Conservation (phyloP, 1,140 invertebrate genomes). For the Plectrocnemia conspersa region DNA sequence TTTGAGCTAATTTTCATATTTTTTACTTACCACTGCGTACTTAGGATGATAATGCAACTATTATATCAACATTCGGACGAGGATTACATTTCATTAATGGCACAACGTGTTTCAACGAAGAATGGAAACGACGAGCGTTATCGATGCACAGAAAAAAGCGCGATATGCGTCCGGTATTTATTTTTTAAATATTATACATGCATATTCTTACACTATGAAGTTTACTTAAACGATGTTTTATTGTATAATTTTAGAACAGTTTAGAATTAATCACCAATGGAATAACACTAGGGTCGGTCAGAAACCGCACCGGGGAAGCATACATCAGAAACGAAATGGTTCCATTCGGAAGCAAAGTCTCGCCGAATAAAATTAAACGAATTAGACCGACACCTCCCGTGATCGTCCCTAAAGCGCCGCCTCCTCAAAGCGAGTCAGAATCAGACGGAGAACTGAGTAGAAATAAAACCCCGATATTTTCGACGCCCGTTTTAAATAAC, state of each 20-base stretch:
- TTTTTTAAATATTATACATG: slow-evolving; percentile 3
- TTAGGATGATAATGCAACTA: slow-evolving; percentile 5
- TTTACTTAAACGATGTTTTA: slow-evolving; percentile 3
- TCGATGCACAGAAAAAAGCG: slow-evolving; percentile 17
- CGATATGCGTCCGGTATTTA: slow-evolving; percentile 16
- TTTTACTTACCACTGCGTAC: background rate
- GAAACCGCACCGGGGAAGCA: slow-evolving; percentile 22
- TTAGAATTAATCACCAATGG: slow-evolving; percentile 46
- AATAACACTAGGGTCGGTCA: slow-evolving; percentile 41
- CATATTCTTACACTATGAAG: background rate
- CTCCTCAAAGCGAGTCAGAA: slow-evolving; percentile 8
- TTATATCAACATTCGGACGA: slow-evolving; percentile 26
- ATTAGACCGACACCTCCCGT: background rate
- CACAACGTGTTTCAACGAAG: slow-evolving; percentile 19
- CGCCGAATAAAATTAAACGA: background rate
- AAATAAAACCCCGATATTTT: background rate
- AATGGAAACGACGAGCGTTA: slow-evolving; percentile 27
- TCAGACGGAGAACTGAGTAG: slow-evolving; percentile 14
- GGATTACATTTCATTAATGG: slow-evolving; percentile 9
- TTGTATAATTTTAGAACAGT: slow-evolving; percentile 41
- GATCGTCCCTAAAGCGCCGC: background rate
- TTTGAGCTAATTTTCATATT: background rate
- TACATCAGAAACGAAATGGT: slow-evolving; percentile 10
- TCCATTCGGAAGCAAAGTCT: too few species aligned
- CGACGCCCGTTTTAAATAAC: background rate